Percentiles rank a stretch among this genome's conserved stretches.
These are phyloP conservation scores for Nemoura dubitans DNA, from an alignment of 2,888 invertebrate genomes.

Conservation along the genomic window DNA sequence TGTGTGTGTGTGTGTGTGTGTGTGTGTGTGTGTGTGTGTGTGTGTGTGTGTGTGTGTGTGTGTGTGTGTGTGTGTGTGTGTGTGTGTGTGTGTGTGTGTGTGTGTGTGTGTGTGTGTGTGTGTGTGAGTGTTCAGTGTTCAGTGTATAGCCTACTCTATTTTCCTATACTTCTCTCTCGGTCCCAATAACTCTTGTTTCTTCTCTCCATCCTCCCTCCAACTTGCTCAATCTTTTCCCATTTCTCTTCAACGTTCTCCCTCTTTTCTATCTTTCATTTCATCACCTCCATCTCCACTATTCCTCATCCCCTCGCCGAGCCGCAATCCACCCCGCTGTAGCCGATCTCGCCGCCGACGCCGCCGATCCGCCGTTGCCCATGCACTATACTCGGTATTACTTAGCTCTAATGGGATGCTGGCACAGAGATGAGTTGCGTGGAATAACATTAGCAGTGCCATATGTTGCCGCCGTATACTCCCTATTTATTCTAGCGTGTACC, in stretches of 20 bases:
- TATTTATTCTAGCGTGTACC: neutral
- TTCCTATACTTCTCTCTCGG: neutral
- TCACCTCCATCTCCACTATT: constrained; percentile 36
- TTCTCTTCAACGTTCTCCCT: constrained; percentile 41
- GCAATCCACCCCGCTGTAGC: neutral
- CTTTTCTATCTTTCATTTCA: constrained; percentile 42
- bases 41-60: no score
- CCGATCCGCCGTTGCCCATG: neutral
- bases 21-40: no score
- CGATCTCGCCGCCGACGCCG: neutral
- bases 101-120: no score
- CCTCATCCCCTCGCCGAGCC: constrained; percentile 10
- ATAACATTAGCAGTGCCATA: constrained; percentile 40
- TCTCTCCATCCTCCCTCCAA: constrained; percentile 30
- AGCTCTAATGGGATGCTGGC: constrained; percentile 28
- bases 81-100: no score
- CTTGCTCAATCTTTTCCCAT: constrained; percentile 41
- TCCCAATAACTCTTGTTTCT: constrained; percentile 17
- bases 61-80: no score
- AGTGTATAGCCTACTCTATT: constrained; percentile 7
- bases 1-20: no score
- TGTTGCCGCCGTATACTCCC: constrained; percentile 23
- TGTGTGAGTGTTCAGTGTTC: no score
- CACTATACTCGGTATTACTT: constrained; percentile 21
- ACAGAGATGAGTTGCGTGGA: constrained; percentile 30